A percentile compares a stretch with the other conserved stretches of the same genome.
Evolutionary conservation across 2,113 vertebrate genomes (phyloP).

Genomic region (Bos indicus): DNA sequence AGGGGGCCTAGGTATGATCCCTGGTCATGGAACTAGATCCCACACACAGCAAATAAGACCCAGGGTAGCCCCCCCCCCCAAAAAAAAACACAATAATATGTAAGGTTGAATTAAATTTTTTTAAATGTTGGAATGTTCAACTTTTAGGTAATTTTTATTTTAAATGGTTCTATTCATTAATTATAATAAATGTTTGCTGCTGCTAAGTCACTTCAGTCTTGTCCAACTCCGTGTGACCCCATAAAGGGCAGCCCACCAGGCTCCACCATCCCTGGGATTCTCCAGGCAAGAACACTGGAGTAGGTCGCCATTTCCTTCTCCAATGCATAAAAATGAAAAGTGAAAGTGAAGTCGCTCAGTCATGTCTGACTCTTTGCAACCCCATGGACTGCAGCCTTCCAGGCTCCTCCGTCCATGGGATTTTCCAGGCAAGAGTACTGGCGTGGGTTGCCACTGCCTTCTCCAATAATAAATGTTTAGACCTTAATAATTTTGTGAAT

Average conservation of each 20-base stretch:
- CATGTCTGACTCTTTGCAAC: fast-evolving
- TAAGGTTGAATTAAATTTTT: neutral
- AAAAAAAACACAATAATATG: neutral
- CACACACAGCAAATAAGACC: neutral
- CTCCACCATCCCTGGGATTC: too few relatives aligned
- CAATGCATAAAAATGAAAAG: too few relatives aligned
- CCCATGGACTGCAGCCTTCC: too few relatives aligned
- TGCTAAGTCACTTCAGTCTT: too few relatives aligned
- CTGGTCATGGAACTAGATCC: neutral
- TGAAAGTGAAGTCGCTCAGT: too few relatives aligned
- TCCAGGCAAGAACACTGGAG: too few relatives aligned
- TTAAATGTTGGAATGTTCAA: neutral
- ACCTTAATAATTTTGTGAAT: neutral
- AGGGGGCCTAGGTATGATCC: neutral
- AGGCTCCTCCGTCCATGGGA: too few relatives aligned
- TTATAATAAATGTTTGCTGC: neutral
- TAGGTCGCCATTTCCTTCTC: too few relatives aligned
- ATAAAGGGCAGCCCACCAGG: too few relatives aligned
- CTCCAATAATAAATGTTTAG: neutral
- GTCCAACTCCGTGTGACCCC: fast-evolving
- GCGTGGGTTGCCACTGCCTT: too few relatives aligned
- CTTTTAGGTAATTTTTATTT: neutral
- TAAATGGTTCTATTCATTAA: neutral
- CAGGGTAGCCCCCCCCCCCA: neutral
- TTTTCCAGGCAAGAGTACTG: too few relatives aligned